Base-by-base conservation (phyloP, 2,888 invertebrate genomes). In the Augochlorella aurata region DNA sequence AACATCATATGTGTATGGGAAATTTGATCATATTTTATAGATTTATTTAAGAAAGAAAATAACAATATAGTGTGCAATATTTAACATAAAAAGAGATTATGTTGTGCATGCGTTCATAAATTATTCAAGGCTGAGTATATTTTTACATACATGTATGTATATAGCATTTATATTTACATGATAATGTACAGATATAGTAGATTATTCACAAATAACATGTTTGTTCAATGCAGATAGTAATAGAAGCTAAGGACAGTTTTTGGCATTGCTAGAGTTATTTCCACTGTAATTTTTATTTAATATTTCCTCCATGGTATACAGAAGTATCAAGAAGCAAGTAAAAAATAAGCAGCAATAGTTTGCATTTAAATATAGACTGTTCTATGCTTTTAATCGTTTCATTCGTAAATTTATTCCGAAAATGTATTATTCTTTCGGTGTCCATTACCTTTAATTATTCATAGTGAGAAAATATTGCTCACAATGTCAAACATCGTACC, bases 161-260 rank as follows among this genome's bases (percentile, higher is more conserved):
- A 85, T 89, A 87, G 78, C 77, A 87, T 88, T 87, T 90, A 87
- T 92, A 92, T 93, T 92, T 92, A 92, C 91, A 92, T 88, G 88
- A 91, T 91, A 91, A 92, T 92, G 84, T 92, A 93, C 91, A 92
- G 83, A 38, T 86, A 86, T 88, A 88, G 86, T 87, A 83, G 85
- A 86, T 80, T 85, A 87, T 88, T 88, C 83, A 88, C 75, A 87
- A 83, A 83, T 81, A 83, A 80, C 72, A 72, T 83, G 81, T 78
- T 76, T 77, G 73, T 66, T 24, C 45, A 74, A 73, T 71, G 73
- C 69, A 80, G 70, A 79, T 72, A 68, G 52, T 54, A 52, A 69
- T 70, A 68, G 52, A 79, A 78, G 61, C 68, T 78, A 75, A 69
- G 68, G 77, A 79, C 66, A 83, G 72, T 81, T 74, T 71, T 82